Evolutionary conservation across 2,113 vertebrate species (phyloP).

Genomic region (Chitala chitala): DNA sequence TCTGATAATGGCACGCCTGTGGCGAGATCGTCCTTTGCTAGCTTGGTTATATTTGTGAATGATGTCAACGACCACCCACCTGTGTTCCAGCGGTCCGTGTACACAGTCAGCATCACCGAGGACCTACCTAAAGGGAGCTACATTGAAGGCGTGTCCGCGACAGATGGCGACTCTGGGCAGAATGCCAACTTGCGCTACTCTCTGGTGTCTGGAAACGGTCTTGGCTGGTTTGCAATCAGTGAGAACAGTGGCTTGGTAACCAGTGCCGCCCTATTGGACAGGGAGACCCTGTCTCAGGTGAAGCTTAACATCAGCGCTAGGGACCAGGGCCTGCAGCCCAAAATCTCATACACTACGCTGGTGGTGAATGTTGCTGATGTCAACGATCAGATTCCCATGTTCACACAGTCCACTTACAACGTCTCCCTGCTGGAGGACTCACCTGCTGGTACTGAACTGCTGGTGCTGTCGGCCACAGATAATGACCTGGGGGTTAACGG

Average conservation of each 20-base stretch:
- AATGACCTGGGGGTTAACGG: constrained; percentile 86
- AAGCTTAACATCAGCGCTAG: constrained; percentile 90
- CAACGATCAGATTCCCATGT: constrained; percentile 84
- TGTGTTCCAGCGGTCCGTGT: constrained; percentile 78
- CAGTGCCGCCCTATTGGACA: constrained; percentile 69
- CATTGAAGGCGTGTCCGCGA: constrained; percentile 85
- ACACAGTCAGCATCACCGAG: constrained; percentile 84
- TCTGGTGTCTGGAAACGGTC: constrained; percentile 85
- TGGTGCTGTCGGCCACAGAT: constrained; percentile 75
- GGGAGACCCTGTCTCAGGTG: constrained; percentile 79
- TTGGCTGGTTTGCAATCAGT: constrained; percentile 91
- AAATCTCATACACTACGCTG: constrained; percentile 81
- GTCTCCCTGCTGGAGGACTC: constrained; percentile 78
- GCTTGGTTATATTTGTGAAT: constrained; percentile 91
- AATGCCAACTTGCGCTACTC: constrained; percentile 93
- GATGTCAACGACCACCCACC: constrained; percentile 95
- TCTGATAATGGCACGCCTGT: constrained; percentile 74
- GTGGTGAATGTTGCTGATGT: constrained; percentile 85
- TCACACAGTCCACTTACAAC: constrained; percentile 69
- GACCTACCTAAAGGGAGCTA: constrained; percentile 88
- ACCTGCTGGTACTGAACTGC: constrained; percentile 74
- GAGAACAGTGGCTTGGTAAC: constrained; percentile 93
- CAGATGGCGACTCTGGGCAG: constrained; percentile 89
- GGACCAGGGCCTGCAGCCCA: constrained; percentile 91
- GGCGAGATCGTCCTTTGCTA: constrained; percentile 85